Base-by-base conservation (phyloP, 1,140 invertebrate species). In the Bombus fervidus region DNA sequence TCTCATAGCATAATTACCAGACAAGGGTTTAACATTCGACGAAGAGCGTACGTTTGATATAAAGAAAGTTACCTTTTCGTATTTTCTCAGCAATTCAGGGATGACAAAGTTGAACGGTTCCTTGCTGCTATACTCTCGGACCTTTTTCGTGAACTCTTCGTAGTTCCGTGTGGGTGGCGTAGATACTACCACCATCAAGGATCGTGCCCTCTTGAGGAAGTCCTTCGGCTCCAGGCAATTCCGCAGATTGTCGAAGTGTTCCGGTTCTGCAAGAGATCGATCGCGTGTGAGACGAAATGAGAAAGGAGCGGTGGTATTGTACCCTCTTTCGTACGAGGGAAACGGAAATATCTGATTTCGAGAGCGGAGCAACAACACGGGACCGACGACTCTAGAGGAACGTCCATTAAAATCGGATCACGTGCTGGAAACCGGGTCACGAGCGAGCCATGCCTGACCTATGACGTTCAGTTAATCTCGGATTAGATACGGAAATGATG, bases 131-230 rank as follows among this genome's bases (percentile, higher is more conserved):
- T 98, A 98, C 28, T 96, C 93, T 37, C 96, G 96, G 25, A 99
- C 98, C 92, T 96, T 96, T 18, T 97, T 95, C 0, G 97, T 97
- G 92, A 99, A 99, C 25, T 96, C 94, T 89, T 97, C 97, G 84
- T 97, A 97, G 79, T 96, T 96, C 78, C 97, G 96, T 1, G 96
- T 96, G 0, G 98, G 98, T 64, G 98, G 97, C 12, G 97, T 98
- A 0, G 97, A 97, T 2, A 97, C 97, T 25, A 99, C 97, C 0
- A 99, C 98, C 81, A 99, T 95, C 12, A 99, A 94, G 8, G 98
- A 98, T 87, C 97, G 96, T 1, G 97, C 97, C 78, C 96, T 95
- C 90, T 97, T 97, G 85, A 96, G 94, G 91, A 97, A 97, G 90
- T 96, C 96, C 69, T 96, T 95, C 12, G 96, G 96, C 82, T 96